Evolutionary conservation across 64 coral and sea anemone genomes (phyloP), one percentile per base, ranked within the genome.

Genomic region (Porites australiensis): DNA sequence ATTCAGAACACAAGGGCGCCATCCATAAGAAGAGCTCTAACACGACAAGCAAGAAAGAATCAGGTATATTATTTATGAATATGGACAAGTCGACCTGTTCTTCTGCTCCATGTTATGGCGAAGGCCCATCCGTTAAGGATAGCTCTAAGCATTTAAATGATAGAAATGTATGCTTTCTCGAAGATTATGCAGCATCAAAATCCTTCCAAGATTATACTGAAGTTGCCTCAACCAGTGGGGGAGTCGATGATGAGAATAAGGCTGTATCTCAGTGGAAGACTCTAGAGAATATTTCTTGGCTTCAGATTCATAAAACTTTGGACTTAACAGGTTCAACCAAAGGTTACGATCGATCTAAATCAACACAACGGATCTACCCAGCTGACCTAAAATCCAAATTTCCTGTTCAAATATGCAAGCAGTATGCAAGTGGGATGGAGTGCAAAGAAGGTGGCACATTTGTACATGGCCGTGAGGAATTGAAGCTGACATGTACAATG

Each of bases 391-490:
- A 47, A 13, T 13, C 58, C 3, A 3, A 48, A 16, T 44, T 13
- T 82, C 79, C 79, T 7, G 63, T 82, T 61, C 37, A 64, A 59
- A 43, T 47, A 27, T 82, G 79, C 18, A 19, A 44, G 59, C 44
- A 49, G 6, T 82, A 64, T 46, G 60, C 12, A 16, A 16, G 43
- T 47, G 58, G 59, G 57, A 2, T 2, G 6, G 48, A 64, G n/a
- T 64, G 79, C 43, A 27, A 18, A 64, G 37, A 64, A 63, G n/a
- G 14, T 64, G 63, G 79, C 43, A 64, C 58, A 3, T 82, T 82
- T 82, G 79, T 58, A 45, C 58, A 64, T 82, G 79, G 79, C 58
- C 5, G 49, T 37, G 44, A 64, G 13, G 79, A 82, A 57, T 64
- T 82, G 44, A 16, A 2, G 12, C 27, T 64, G 9, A 64, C n/a